phyloP scores from a whole-genome alignment of 2,888 invertebrate genomes.

The Formica aserva region DNA sequence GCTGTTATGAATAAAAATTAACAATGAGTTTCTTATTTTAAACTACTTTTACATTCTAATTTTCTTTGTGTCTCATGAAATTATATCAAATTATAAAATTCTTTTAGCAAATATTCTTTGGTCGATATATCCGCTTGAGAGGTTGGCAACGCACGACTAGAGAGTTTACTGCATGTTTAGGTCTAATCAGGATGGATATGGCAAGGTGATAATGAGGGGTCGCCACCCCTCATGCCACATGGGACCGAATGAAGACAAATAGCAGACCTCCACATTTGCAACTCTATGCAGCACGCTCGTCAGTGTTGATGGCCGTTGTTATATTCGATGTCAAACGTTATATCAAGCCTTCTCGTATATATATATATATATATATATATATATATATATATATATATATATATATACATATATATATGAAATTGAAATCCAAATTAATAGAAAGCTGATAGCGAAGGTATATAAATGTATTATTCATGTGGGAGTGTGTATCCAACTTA shows the following conservation, averaged over 20 bases:
- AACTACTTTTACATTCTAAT: background rate
- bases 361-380: too few species aligned
- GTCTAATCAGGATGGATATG: constrained; percentile 82
- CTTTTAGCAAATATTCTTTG: constrained; percentile 6
- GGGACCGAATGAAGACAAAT: constrained; percentile 81
- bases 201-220: constrained; percentile 79
- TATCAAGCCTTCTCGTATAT: constrained; percentile 41
- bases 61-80: background rate
- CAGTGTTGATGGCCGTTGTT: constrained; percentile 72
- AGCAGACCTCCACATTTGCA: constrained; percentile 74
- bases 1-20: background rate
- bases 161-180: constrained; percentile 76
- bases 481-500: background rate
- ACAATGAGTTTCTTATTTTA: background rate
- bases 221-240: constrained; percentile 75
- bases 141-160: constrained; percentile 69
- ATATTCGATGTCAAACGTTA: constrained; percentile 70
- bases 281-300: constrained; percentile 61
- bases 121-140: constrained; percentile 64
- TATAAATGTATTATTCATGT: background rate
- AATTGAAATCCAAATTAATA: background rate
- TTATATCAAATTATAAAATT: constrained; percentile 4
- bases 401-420: background rate
- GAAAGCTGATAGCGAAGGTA: background rate
- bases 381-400: background rate